These are phyloP conservation scores for Cheirogaleus major DNA, from an alignment of 2,797 vertebrate species.

Conservation along the genomic window DNA sequence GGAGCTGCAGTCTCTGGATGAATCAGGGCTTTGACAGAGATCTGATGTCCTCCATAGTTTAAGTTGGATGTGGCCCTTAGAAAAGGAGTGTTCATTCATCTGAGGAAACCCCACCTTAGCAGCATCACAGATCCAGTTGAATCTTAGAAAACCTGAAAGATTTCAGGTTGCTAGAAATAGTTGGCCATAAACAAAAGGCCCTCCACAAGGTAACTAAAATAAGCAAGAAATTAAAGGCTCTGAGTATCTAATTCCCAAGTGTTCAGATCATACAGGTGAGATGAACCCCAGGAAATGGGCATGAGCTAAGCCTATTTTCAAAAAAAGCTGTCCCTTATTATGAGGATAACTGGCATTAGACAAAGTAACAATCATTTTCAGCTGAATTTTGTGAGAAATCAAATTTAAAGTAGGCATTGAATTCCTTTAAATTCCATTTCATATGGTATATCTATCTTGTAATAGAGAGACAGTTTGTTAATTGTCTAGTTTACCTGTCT, in stretches of 20 bases:
- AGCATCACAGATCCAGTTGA: background rate
- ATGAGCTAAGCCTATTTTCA: background rate
- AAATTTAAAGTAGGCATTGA: background rate
- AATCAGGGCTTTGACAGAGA: background rate
- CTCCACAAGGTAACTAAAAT: slow-evolving; percentile 32
- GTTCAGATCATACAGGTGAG: background rate
- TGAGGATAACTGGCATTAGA: slow-evolving; percentile 20
- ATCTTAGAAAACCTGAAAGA: background rate
- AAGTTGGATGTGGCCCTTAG: background rate
- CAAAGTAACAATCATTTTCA: slow-evolving; percentile 10
- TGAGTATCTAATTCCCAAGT: background rate
- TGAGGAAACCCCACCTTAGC: background rate
- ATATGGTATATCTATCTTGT: background rate
- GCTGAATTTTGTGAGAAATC: background rate
- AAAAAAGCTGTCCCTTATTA: background rate
- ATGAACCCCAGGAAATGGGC: background rate
- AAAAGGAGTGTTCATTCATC: background rate
- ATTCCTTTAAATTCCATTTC: slow-evolving; percentile 44
- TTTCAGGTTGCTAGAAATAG: background rate
- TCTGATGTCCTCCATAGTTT: background rate
- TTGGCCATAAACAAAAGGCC: background rate
- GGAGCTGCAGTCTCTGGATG: background rate
- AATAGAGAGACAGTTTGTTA: background rate
- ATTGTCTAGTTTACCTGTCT: background rate
- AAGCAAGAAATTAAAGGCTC: slow-evolving; percentile 37